These are phyloP conservation scores for Lepeophtheirus nordmannii DNA, from an alignment of 2,888 invertebrate species.

Conservation along the genomic window DNA sequence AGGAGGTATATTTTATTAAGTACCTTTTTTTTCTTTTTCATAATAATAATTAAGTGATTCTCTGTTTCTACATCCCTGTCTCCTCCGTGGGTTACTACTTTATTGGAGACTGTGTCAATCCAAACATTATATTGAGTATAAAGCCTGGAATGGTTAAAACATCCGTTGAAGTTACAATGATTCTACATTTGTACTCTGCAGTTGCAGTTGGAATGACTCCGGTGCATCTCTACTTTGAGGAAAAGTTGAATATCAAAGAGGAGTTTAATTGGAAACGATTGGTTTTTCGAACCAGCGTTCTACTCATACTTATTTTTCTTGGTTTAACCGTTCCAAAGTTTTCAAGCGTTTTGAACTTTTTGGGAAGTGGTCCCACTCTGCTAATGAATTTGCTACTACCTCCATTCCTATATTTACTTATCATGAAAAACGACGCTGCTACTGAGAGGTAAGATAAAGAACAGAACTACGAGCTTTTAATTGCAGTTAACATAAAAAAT, in stretches of 20 bases:
- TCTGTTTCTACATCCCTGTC: neutral
- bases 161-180: neutral
- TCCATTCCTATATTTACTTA: neutral
- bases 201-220: neutral
- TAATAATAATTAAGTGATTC: neutral
- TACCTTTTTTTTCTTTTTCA: neutral
- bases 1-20: neutral
- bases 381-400: neutral
- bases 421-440: neutral
- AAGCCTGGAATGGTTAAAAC: neutral
- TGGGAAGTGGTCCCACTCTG: neutral
- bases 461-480: too few relatives aligned
- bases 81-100: neutral
- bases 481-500: too few relatives aligned
- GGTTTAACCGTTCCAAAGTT: neutral
- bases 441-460: neutral
- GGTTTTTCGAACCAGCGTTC: neutral
- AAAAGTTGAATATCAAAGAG: neutral
- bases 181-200: neutral
- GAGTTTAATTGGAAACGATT: neutral
- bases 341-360: neutral
- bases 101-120: neutral
- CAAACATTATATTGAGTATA: neutral
- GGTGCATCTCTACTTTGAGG: neutral
- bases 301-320: neutral